Evolutionary conservation across 2,888 invertebrate genomes (phyloP).

Genomic region (Leucophora obtusa): DNA sequence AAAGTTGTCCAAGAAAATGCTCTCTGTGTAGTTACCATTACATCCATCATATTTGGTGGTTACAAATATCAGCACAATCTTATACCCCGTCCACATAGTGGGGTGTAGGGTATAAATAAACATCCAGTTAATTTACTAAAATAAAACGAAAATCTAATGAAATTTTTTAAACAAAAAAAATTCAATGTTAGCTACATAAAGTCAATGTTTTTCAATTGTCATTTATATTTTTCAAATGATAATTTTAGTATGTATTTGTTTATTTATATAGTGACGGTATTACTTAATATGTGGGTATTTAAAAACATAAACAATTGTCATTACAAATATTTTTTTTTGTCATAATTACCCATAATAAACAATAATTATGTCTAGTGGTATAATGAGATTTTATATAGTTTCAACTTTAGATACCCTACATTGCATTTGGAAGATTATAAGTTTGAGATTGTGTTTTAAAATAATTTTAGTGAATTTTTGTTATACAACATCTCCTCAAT

Average conservation of each 20-base stretch:
- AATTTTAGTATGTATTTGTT: constrained; percentile 37
- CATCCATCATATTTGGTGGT: too few species aligned
- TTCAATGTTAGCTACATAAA: constrained; percentile 47
- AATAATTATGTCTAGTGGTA: constrained; percentile 44
- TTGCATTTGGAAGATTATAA: not conserved
- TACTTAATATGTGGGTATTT: constrained; percentile 35
- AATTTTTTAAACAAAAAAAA: constrained; percentile 29
- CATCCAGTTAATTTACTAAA: constrained; percentile 2
- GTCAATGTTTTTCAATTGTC: constrained; percentile 36
- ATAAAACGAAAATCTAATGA: not conserved
- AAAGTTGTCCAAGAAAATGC: too few species aligned
- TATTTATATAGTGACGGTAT: constrained; percentile 2
- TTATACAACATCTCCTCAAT: too few species aligned
- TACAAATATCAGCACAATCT: too few species aligned
- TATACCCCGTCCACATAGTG: too few species aligned
- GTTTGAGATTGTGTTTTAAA: not conserved
- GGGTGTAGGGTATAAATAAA: too few species aligned
- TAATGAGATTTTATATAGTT: constrained; percentile 45
- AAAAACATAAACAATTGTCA: constrained; percentile 29
- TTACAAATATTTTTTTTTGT: constrained; percentile 25
- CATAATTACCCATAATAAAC: constrained; percentile 56
- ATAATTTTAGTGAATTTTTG: too few species aligned
- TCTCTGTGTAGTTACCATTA: too few species aligned
- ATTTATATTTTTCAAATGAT: constrained; percentile 24
- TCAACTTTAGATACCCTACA: not conserved